Percentiles rank a stretch among this genome's conserved stretches.
phyloP scores from a whole-genome alignment of 2,113 vertebrate genomes.

The human (Homo sapiens) region DNA sequence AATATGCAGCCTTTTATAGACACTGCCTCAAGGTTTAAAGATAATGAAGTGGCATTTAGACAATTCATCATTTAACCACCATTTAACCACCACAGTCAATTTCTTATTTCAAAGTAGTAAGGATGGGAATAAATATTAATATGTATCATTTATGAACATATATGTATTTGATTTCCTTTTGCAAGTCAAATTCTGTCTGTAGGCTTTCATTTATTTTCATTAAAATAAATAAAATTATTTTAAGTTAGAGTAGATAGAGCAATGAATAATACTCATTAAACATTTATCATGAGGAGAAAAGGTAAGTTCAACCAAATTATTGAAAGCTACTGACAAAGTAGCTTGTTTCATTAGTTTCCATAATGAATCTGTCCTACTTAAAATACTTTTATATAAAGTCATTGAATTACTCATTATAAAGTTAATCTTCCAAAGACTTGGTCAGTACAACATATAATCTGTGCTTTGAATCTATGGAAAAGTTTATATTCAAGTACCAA shows the following conservation, averaged over 20 bases:
- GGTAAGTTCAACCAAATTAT: background rate
- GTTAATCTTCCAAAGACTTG: background rate
- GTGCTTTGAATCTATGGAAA: background rate
- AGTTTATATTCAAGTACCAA: background rate
- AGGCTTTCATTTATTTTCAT: background rate
- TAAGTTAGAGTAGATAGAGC: background rate
- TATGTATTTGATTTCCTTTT: background rate
- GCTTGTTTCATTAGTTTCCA: background rate
- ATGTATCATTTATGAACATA: background rate
- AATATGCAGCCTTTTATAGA: background rate
- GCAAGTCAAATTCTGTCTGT: background rate
- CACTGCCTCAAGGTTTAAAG: background rate
- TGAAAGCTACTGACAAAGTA: background rate
- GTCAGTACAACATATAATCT: background rate
- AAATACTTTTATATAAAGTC: background rate
- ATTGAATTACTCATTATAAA: background rate
- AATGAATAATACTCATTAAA: background rate
- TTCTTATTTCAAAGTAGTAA: background rate
- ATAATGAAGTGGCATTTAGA: background rate
- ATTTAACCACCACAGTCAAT: background rate
- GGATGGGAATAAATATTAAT: background rate
- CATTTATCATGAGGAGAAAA: background rate
- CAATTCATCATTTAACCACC: background rate
- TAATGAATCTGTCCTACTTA: background rate
- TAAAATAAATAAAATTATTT: background rate